Evolutionary conservation across 2,113 vertebrate species (phyloP).

Genomic region (Stigmatopora argus): DNA sequence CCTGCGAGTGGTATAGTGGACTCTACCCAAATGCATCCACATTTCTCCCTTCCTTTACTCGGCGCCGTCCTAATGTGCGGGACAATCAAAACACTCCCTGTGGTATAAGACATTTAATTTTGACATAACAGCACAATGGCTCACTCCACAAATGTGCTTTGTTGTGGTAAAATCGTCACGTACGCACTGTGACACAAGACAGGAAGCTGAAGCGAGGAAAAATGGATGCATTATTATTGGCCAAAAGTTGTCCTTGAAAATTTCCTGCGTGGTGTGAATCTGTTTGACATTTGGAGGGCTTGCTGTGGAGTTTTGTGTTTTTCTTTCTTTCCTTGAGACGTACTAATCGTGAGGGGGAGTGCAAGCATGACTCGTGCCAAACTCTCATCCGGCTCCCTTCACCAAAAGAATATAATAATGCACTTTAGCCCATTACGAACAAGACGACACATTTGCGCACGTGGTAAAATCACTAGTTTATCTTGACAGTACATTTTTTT

Average conservation of each 20-base stretch:
- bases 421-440: slow-evolving; percentile 62
- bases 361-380: slow-evolving; percentile 26
- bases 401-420: slow-evolving; percentile 57
- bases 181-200: slow-evolving; percentile 7
- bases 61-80: neutral
- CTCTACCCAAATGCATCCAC: slow-evolving; percentile 53
- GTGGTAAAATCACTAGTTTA: neutral
- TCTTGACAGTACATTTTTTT: slow-evolving; percentile 3
- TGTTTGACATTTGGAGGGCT: slow-evolving; percentile 45
- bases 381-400: slow-evolving; percentile 6
- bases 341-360: slow-evolving; percentile 9
- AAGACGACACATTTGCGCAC: slow-evolving; percentile 22
- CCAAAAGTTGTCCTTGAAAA: neutral
- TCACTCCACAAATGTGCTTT: slow-evolving; percentile 6
- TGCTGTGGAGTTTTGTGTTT: slow-evolving; percentile 45
- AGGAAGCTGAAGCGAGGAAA: slow-evolving; percentile 24
- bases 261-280: slow-evolving; percentile 42
- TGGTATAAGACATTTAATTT: neutral
- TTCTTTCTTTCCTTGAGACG: slow-evolving; percentile 11
- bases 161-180: slow-evolving; percentile 1
- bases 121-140: slow-evolving; percentile 7
- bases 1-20: slow-evolving; percentile 12
- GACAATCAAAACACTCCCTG: neutral
- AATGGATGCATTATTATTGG: slow-evolving; percentile 44
- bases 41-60: slow-evolving; percentile 26